Evolutionary conservation across 2,888 invertebrate species (phyloP), one percentile per base, ranked within the genome.

Genomic region (Catocala fraxini): DNA sequence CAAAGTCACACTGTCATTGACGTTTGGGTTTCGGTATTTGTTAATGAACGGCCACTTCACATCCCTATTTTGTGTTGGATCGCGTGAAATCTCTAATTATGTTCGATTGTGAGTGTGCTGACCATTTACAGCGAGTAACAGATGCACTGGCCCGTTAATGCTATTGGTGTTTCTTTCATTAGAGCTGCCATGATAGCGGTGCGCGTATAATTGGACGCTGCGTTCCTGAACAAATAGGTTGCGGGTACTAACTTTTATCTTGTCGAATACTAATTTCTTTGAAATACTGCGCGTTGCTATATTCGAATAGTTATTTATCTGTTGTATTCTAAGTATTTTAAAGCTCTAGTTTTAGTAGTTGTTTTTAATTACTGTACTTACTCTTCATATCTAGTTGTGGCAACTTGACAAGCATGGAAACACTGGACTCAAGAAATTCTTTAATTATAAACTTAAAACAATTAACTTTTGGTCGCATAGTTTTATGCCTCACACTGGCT

Each of bases 1-100:
- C 12, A 15, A 41, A 55, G 41, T 56, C 35, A 1, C 13, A 13
- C 35, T 15, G 34, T 15, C 42, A 47, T 47, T 47, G 10, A 25
- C 25, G 25, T 25, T 25, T 47, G 3, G 10, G 42, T 49, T 6
- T 34, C 42, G 13, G n/a, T 7, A 0, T 45, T 42, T 35, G 52
- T 58, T 46, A 58, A 34, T 62, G 68, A 70, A 66, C 49, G 58
- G 62, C 25, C 33, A 43, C 69, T 59, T 52, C 54, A 47, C 67
- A 63, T 53, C 72, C 63, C 67, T 71, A 63, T 56, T 60, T 51
- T 55, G 54, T 61, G 49, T 77, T 59, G 67, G 73, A 81, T 81
- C 80, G 84, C 86, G 86, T 88, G 88, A 86, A 89, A 83, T 83
- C 71, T 82, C 82, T 86, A 88, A 89, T 90, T 86, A 85, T 72